phyloP scores from a whole-genome alignment of 2,888 invertebrate species.

The Mesorhabditis belari region DNA sequence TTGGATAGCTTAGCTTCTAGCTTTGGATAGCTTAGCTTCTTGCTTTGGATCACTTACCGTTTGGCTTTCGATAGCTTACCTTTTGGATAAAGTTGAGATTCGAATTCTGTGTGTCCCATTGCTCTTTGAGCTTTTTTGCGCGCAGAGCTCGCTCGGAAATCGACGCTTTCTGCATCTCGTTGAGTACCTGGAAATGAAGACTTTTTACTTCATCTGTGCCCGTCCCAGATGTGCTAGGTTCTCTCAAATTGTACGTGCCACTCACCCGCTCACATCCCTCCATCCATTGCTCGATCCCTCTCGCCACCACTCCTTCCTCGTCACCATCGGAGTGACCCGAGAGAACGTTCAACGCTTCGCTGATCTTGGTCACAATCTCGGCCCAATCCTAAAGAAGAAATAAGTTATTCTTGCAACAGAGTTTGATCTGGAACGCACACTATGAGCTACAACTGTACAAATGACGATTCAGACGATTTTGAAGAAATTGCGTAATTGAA shows the following conservation, averaged over 20 bases:
- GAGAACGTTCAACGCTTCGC: constrained; percentile 40
- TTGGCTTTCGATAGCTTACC: no score
- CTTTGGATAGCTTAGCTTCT: no score
- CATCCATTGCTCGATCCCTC: constrained; percentile 36
- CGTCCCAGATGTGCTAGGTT: neutral
- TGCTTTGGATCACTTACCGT: no score
- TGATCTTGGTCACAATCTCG: constrained; percentile 40
- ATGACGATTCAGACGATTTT: no score
- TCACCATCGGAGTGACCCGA: constrained; percentile 29
- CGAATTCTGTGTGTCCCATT: constrained; percentile 25
- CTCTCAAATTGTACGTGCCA: neutral
- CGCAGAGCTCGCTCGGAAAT: constrained; percentile 19
- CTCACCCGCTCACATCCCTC: constrained; percentile 19
- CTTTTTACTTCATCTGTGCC: neutral
- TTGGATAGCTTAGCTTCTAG: no score
- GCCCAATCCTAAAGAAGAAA: constrained; percentile 31
- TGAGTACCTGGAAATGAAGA: constrained; percentile 21
- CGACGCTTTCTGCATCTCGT: constrained; percentile 22
- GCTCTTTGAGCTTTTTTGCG: constrained; percentile 30
- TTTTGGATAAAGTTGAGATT: constrained; percentile 28
- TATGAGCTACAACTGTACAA: no score
- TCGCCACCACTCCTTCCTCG: constrained; percentile 29
- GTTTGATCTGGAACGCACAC: no score
- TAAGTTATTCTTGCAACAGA: neutral
- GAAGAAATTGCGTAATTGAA: no score